Conservation (phyloP, 2,888 invertebrate species). For the Andrena haemorrhoa region DNA sequence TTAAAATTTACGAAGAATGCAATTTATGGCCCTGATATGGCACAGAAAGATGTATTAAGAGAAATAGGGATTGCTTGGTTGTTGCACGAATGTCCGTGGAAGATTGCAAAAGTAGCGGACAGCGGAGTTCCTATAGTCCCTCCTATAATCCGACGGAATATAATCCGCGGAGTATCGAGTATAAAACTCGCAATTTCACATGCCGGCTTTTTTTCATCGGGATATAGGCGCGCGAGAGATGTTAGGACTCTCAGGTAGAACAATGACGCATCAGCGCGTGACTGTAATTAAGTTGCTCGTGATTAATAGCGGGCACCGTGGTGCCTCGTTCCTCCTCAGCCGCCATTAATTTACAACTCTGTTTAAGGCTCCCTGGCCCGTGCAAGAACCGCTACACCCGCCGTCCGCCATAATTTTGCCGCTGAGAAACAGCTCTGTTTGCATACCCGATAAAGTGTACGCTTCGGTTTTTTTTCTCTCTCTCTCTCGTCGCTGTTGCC, state of each 20-base stretch:
- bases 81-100: no score
- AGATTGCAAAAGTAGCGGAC: no score
- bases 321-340: slow-evolving; percentile 52
- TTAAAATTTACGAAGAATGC: no score
- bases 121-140: no score
- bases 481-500: slow-evolving; percentile 8
- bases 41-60: no score
- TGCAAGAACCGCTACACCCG: slow-evolving; percentile 29
- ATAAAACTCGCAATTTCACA: slow-evolving; percentile 42
- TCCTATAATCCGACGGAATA: slow-evolving; percentile 18
- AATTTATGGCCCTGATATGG: no score
- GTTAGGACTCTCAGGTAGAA: slow-evolving; percentile 24
- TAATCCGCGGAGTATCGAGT: slow-evolving; percentile 30
- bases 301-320: slow-evolving; percentile 62
- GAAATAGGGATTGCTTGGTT: no score
- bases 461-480: slow-evolving; percentile 11
- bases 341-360: slow-evolving; percentile 68
- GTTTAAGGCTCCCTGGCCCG: slow-evolving; percentile 56
- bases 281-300: slow-evolving; percentile 67
- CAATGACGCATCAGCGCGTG: slow-evolving; percentile 64
- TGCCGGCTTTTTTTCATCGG: slow-evolving; percentile 6
- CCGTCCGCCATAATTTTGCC: slow-evolving; percentile 60
- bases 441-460: slow-evolving; percentile 57
- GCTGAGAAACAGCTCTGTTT: slow-evolving; percentile 56
- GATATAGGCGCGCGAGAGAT: slow-evolving; percentile 24